Evolutionary conservation across 2,113 vertebrate genomes (phyloP), one percentile per base, ranked within the genome.

Genomic region (Cinclus cinclus): DNA sequence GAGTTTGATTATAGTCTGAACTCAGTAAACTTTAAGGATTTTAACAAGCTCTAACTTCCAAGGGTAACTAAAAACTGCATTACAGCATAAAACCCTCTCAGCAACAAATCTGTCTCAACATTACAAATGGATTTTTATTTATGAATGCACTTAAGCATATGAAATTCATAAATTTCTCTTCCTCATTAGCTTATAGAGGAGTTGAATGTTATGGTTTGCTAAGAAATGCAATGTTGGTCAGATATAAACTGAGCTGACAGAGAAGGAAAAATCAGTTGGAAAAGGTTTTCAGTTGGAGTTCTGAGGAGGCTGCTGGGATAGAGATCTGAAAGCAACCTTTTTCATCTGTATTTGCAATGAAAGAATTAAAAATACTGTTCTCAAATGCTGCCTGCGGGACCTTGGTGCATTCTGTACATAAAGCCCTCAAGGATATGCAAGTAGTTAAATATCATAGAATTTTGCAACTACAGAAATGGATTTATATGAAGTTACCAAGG

Each of bases 51-150:
- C 44, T 81, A 17, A 60, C 18, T 71, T 93, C 52, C 52, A 88
- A 89, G 49, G n/a, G 30, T 78, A 62, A 46, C 49, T 69, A 42
- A 81, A 87, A 94, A 74, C 56, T 60, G 9, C 24, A 30, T 60
- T 90, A 24, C 55, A 81, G 44, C 85, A 47, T 71, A 46, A 96
- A 86, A 90, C 42, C 4, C 44, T 27, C 86, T 90, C 77, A 46
- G 76, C 49, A 65, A 84, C 83, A 94, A 68, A 89, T 64, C 41
- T 84, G 15, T 15, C 37, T 58, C 22, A 47, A 27, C 49, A 55
- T 71, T 87, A 82, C 44, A 87, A 90, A 82, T 58, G 19, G 20
- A 56, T 53, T 60, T 90, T 93, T 90, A 78, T 93, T 94, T 83
- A 83, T 89, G 65, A 88, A 75, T 83, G 46, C 78, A 58, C 27